Percentiles rank a stretch among this genome's conserved stretches.
Evolutionary conservation across 2,797 vertebrate genomes (phyloP).

Genomic region (Enteromius anoplus): DNA sequence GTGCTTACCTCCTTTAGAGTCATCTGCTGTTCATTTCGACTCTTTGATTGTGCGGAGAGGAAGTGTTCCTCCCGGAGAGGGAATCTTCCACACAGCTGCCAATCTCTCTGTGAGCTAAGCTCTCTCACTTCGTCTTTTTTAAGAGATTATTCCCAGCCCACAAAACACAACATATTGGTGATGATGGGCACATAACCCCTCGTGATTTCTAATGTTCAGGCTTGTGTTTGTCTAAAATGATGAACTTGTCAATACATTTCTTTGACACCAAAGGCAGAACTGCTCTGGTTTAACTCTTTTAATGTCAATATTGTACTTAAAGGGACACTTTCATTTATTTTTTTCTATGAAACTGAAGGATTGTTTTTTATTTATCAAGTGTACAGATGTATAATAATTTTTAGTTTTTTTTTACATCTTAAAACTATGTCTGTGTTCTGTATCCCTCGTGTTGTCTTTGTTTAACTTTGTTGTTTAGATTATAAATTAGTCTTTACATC

Average conservation of each 20-base stretch:
- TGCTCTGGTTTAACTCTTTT: not conserved
- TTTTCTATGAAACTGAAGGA: too few relatives aligned
- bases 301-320: not conserved
- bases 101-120: slow-evolving; percentile 17
- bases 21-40: slow-evolving; percentile 53
- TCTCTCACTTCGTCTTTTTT: slow-evolving; percentile 16
- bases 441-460: too few relatives aligned
- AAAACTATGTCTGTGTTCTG: too few relatives aligned
- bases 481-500: too few relatives aligned
- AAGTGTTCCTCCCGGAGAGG: slow-evolving; percentile 59
- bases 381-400: too few relatives aligned
- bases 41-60: slow-evolving; percentile 50
- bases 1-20: slow-evolving; percentile 68
- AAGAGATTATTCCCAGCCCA: not conserved
- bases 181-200: not conserved
- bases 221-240: not conserved
- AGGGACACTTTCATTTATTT: too few relatives aligned
- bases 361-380: too few relatives aligned
- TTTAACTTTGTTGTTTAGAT: too few relatives aligned
- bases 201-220: not conserved
- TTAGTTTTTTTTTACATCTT: too few relatives aligned
- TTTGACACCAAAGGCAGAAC: not conserved
- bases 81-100: slow-evolving; percentile 54
- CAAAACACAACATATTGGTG: not conserved
- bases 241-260: not conserved